Evolutionary conservation across 2,113 vertebrate species (phyloP), one percentile per base, ranked within the genome.

Genomic region (Apaloderma vittatum): DNA sequence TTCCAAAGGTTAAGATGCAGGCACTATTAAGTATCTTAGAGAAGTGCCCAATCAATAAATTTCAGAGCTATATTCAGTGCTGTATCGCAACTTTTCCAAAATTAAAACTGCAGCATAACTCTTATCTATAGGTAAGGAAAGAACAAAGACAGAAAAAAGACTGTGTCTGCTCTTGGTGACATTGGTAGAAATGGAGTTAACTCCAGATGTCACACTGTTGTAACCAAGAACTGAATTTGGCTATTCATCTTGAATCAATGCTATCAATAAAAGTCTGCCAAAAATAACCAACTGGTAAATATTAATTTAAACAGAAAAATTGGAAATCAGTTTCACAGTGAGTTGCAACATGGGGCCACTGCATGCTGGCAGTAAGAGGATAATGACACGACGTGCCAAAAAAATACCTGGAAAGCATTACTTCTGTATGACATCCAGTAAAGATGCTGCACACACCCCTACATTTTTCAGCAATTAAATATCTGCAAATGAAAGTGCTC

Each of bases 251-350:
- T 89, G 82, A 94, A 77, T 93, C 92, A 78, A 75, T 83, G 82
- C 82, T 94, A 81, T 96, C 96, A 94, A 93, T 92, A 94, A 82
- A 90, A 93, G 86, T 51, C 88, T 96, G 93, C 92, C 94, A 90
- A 76, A 97, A 97, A 95, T 93, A 95, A 91, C 92, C 94, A 97
- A 96, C 73, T 92, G 94, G 90, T 94, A 96, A 95, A 97, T 97
- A 96, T 97, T 96, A 96, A 97, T 97, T 94, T 93, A 96, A 97
- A 96, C 92, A 83, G 85, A 76, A 95, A 97, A 97, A 77, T 24
- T 92, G 76, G 86, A 98, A 97, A 94, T 91, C 78, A 8, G 37
- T 88, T 97, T 94, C 82, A 71, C 27, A 46, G 34, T 49, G 92
- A 97, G 77, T 84, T 96, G 90, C 79, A 96, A 93, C 79, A 93